A percentile compares a stretch with the other conserved stretches of the same genome.
These are phyloP conservation scores for Drepanosiphum platanoidis DNA, from an alignment of 2,888 invertebrate genomes.

Conservation along the genomic window DNA sequence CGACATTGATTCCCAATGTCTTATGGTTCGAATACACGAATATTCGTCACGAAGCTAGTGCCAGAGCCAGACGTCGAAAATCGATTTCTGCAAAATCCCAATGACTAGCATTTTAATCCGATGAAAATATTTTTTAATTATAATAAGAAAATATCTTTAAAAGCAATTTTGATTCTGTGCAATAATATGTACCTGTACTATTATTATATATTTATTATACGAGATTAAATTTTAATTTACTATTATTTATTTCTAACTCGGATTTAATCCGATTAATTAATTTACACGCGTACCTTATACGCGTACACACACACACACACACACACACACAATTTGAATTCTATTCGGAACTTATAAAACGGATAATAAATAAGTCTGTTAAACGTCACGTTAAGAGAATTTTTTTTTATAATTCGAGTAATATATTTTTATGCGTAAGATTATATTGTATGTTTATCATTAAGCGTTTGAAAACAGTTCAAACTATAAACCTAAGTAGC, in stretches of 20 bases:
- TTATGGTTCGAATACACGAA: slow-evolving; percentile 94
- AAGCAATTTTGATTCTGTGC: slow-evolving; percentile 3
- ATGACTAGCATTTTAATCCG: slow-evolving; percentile 70
- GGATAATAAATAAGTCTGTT: background rate
- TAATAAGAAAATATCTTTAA: background rate
- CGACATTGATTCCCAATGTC: slow-evolving; percentile 90
- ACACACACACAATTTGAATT: background rate
- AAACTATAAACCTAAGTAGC: too few relatives aligned
- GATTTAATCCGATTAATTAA: background rate
- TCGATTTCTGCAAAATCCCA: slow-evolving; percentile 83
- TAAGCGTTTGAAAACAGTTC: background rate
- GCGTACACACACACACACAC: background rate
- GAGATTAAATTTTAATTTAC: background rate
- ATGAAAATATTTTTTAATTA: too few relatives aligned
- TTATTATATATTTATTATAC: background rate
- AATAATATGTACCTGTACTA: background rate
- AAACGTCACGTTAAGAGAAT: background rate
- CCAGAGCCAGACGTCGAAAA: slow-evolving; percentile 81
- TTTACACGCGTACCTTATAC: background rate
- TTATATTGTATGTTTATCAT: background rate
- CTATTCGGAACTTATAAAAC: background rate
- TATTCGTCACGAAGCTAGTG: slow-evolving; percentile 82
- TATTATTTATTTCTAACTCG: background rate
- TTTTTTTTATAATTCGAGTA: background rate
- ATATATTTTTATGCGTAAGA: background rate